phyloP scores from a whole-genome alignment of 2,888 invertebrate species.

The Acheta domesticus region DNA sequence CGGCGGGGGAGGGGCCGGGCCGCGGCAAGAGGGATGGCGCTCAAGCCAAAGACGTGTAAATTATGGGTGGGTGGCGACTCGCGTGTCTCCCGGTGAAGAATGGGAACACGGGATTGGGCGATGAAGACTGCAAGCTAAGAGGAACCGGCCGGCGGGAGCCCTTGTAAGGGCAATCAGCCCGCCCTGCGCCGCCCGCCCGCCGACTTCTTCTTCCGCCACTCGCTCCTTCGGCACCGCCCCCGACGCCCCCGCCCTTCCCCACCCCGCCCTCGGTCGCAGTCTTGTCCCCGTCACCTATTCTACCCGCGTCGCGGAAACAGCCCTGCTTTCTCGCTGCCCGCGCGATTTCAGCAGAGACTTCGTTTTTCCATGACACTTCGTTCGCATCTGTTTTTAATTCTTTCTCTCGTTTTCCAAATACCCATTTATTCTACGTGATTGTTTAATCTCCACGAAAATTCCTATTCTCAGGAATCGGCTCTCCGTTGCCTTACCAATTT shows the following conservation, averaged over 20 bases:
- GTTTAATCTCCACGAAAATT: no score
- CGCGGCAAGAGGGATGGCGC: background rate
- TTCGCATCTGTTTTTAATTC: no score
- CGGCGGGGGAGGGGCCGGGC: constrained; percentile 7
- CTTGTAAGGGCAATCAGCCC: constrained; percentile 9
- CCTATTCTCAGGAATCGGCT: no score
- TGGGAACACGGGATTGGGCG: constrained; percentile 20
- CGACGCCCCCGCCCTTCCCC: background rate
- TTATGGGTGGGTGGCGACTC: constrained; percentile 23
- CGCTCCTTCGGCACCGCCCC: background rate
- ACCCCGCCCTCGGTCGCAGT: no score
- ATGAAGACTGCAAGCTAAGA: constrained; percentile 22
- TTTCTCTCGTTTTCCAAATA: no score
- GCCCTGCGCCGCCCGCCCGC: background rate
- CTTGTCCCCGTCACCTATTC: background rate
- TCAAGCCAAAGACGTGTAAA: constrained; percentile 3
- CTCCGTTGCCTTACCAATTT: no score
- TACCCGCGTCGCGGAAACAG: background rate
- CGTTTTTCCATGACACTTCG: no score
- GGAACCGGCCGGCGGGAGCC: background rate
- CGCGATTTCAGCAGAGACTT: no score
- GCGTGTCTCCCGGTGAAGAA: constrained; percentile 5
- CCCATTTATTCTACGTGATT: no score
- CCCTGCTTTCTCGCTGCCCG: background rate
- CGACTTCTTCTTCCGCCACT: background rate